Evolutionary conservation across 2,888 invertebrate species (phyloP).

Genomic region (Neria commutata): DNA sequence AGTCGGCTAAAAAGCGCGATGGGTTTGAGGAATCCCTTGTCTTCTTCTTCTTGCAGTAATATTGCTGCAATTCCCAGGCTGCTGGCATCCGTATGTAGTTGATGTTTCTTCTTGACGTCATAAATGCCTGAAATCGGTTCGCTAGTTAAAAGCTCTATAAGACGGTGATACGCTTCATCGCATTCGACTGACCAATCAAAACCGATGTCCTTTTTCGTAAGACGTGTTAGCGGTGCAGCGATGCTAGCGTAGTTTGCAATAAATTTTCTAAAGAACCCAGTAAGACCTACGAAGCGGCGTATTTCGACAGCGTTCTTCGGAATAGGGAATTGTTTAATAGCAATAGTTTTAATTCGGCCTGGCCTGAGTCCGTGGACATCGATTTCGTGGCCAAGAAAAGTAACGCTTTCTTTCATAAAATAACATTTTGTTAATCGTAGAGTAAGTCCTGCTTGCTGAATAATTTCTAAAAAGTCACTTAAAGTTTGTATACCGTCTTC

Average conservation of each 20-base stretch:
- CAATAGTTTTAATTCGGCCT: conserved; percentile 35
- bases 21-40: no score
- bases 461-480: conserved; percentile 20
- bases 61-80: no score
- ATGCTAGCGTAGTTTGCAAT: background rate
- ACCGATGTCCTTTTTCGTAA: background rate
- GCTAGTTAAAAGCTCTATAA: background rate
- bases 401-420: conserved; percentile 30
- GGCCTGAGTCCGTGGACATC: conserved; percentile 38
- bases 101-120: background rate
- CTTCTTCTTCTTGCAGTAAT: background rate
- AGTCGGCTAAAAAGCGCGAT: background rate
- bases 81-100: background rate
- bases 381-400: conserved; percentile 39
- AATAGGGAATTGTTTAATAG: conserved; percentile 33
- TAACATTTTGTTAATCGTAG: conserved; percentile 31
- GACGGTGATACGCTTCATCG: background rate
- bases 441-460: conserved; percentile 27
- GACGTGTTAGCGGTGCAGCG: background rate
- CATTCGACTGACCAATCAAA: background rate
- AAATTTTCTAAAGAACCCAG: conserved; percentile 25
- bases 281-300: conserved; percentile 35
- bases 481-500: conserved; percentile 21
- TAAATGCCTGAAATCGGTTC: background rate
- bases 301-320: no score